phyloP scores from a whole-genome alignment of 2,113 vertebrate species.

The Podarcis cretensis region DNA sequence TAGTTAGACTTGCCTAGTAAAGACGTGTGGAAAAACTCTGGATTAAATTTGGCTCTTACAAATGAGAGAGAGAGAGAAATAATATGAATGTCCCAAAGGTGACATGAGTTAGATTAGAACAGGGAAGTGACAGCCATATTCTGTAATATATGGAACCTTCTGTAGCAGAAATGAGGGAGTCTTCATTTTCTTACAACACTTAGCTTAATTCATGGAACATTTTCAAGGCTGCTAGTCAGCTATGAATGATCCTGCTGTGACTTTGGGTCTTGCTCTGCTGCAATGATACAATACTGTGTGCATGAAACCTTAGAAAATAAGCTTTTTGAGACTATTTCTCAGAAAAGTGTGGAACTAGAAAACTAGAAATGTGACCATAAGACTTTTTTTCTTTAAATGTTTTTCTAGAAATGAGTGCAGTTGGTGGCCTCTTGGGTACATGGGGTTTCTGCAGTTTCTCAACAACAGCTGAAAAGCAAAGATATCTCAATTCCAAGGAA shows the following conservation, averaged over 20 bases:
- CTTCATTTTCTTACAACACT: neutral
- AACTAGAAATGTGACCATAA: neutral
- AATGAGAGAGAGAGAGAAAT: neutral
- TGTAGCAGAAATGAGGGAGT: neutral
- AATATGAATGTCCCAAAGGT: rapidly evolving
- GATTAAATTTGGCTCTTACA: neutral
- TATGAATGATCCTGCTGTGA: constrained; percentile 6
- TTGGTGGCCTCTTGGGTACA: neutral
- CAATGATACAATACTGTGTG: neutral
- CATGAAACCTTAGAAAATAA: neutral
- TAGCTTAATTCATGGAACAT: rapidly evolving
- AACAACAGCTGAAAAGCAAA: neutral
- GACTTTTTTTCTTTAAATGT: neutral
- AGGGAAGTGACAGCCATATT: neutral
- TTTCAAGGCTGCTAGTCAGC: neutral
- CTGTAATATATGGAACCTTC: neutral
- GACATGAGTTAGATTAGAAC: neutral
- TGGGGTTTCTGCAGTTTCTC: neutral
- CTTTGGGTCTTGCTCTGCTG: neutral
- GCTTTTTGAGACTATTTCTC: neutral
- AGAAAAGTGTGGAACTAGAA: neutral
- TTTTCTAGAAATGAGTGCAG: neutral
- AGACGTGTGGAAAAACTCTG: neutral
- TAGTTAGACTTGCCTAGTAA: neutral
- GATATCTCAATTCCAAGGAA: neutral